Percentiles rank a stretch among this genome's conserved stretches.
Conservation (phyloP, 1,140 invertebrate species). For the Melipona quadrifasciata region DNA sequence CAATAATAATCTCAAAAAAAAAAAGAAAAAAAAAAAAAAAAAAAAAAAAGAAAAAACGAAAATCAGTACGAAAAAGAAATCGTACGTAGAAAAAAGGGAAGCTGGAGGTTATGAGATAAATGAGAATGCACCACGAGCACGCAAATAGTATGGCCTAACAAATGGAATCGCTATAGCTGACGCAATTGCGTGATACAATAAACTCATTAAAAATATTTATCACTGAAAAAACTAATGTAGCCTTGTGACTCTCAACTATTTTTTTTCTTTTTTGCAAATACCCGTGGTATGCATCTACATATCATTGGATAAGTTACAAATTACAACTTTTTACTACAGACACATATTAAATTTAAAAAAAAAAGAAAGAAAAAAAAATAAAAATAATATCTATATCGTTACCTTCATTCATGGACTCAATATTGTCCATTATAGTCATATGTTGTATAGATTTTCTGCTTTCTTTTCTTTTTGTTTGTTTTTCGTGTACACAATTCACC, state of each 20-base stretch:
- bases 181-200: neutral
- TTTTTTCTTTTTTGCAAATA: neutral
- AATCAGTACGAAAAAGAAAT: conserved; percentile 13
- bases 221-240: neutral
- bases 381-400: conserved; percentile 56
- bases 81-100: conserved; percentile 17
- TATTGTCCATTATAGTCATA: conserved; percentile 66
- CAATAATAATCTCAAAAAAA: conserved; percentile 44
- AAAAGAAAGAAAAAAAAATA: conserved; percentile 4
- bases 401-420: conserved; percentile 62
- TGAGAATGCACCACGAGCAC: conserved; percentile 23
- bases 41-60: neutral
- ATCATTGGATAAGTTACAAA: conserved; percentile 26
- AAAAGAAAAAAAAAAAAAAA: neutral
- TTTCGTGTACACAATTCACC: conserved; percentile 39
- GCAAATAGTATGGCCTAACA: neutral
- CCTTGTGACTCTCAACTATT: neutral
- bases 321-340: conserved; percentile 13
- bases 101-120: conserved; percentile 28
- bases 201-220: conserved; percentile 13
- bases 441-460: conserved; percentile 16
- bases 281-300: conserved; percentile 33
- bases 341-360: conserved; percentile 5
- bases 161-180: neutral
- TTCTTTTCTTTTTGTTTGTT: conserved; percentile 20